Evolutionary conservation across 1,140 invertebrate genomes (phyloP), one percentile per base, ranked within the genome.

Genomic region (Drosophila athabasca): DNA sequence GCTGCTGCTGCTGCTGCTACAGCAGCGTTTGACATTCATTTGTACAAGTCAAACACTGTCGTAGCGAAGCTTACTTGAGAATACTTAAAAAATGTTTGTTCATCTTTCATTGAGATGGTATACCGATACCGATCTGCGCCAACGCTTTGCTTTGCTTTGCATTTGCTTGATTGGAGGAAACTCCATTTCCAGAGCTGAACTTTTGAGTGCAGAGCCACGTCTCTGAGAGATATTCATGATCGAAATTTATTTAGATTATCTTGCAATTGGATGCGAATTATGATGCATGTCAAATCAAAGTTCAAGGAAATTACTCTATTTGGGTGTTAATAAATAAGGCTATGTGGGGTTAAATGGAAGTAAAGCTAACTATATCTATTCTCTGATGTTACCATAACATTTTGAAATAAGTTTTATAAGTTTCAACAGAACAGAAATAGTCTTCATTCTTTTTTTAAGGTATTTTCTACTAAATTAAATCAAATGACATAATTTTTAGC

Each of bases 1-100:
- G 81, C 64, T 61, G 44, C 58, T 59, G 39, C 41, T 31, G 53
- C n/a, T 29, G 53, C 19, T 17, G 54, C 52, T 57, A 64, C 61
- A 71, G 66, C 57, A 62, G 70, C 61, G 58, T 72, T 82, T 87
- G 83, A 88, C 83, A 88, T 88, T 88, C 83, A 83, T 88, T 89
- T 88, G 66, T 76, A 87, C 73, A 81, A 85, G 74, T 87, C 75
- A 78, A 78, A 68, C 70, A 79, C 59, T 79, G 62, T 52, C 62
- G 48, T 39, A 48, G 76, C 49, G 44, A 31, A 51, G 76, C 52
- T 64, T 54, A 70, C 64, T 70, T 61, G 57, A 52, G 49, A 61
- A 71, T 71, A 29, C 46, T 53, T 52, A 35, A 61, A 71, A 71
- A 53, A 53, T 71, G 67, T 71, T 68, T 71, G 59, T 69, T 69